Evolutionary conservation across 1,140 invertebrate genomes (phyloP).

Genomic region (Uloborus diversus): DNA sequence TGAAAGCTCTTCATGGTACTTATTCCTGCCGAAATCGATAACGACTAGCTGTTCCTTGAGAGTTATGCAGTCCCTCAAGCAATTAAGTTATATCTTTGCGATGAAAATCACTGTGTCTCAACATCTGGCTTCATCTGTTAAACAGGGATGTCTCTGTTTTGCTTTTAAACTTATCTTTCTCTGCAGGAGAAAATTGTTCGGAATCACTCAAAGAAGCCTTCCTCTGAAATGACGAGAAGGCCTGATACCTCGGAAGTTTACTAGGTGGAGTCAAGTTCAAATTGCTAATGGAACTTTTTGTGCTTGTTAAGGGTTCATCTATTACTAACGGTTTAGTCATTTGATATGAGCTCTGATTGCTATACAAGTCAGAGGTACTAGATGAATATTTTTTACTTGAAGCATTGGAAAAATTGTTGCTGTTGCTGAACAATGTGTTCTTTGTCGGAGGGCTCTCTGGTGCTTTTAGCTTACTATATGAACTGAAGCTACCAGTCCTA

Average conservation of each 20-base stretch:
- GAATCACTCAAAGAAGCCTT: constrained; percentile 24
- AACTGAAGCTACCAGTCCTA: constrained; percentile 35
- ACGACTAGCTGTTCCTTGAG: no score
- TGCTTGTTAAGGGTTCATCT: constrained; percentile 16
- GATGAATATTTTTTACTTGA: constrained; percentile 38
- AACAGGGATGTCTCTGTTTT: constrained; percentile 4
- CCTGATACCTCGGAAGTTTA: constrained; percentile 37
- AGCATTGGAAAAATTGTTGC: neutral
- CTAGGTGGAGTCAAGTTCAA: neutral
- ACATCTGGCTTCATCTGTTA: constrained; percentile 4
- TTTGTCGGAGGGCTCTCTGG: constrained; percentile 14
- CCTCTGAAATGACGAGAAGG: constrained; percentile 10
- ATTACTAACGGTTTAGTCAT: neutral
- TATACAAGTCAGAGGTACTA: constrained; percentile 42
- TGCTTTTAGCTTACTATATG: constrained; percentile 23
- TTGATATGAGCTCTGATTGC: neutral
- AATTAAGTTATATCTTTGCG: no score
- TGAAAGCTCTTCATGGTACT: no score
- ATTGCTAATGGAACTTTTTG: constrained; percentile 36
- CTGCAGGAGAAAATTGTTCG: constrained; percentile 11
- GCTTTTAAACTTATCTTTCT: constrained; percentile 14
- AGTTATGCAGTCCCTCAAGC: no score
- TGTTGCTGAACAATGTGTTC: neutral
- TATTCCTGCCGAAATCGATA: no score
- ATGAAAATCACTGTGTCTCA: neutral